Base-by-base conservation (phyloP, 2,888 invertebrate genomes). In the Ligdia adustata region DNA sequence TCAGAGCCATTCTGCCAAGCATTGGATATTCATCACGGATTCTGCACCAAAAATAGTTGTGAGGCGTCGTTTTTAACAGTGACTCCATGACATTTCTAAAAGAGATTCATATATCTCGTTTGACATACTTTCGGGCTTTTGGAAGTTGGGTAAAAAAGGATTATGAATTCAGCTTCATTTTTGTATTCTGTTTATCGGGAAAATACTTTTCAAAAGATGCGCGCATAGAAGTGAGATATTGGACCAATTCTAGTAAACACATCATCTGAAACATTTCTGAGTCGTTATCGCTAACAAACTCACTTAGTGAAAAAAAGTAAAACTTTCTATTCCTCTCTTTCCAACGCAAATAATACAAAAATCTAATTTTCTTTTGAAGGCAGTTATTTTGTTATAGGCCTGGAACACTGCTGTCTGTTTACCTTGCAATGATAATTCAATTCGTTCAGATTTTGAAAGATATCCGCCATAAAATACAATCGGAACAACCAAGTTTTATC, bases 41-140 rank as follows among this genome's bases (percentile, higher is more conserved):
- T 42, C 61, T 65, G 61, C 62, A 67, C 60, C 63, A 62, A 63
- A 62, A 62, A 61, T 65, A 59, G 20, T 65, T 62, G 50, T 63
- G 60, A 59, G 64, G 57, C 57, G 39, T 62, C 56, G 59, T 60
- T 58, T 64, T 65, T 54, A 64, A 65, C 57, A 63, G 49, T 61
- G 59, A 58, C 54, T 62, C 55, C 58, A 59, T 59, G 62, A 56
- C 55, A 67, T 63, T 64, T 65, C 57, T 62, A 59, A 64, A 61
- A 66, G 52, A 49, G 55, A 55, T 55, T 61, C 61, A 57, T 62
- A 52, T 45, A 59, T 57, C 49, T 64, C 55, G 46, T 62, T 62
- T 59, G 60, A 54, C 55, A 61, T 61, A 35, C 28, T 63, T 58
- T 60, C 58, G 15, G 57, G 60, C 54, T 63, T 62, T 62, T 60